These are phyloP conservation scores for Rhinichthys osculus DNA, from an alignment of 2,797 vertebrate genomes.

Conservation along the genomic window DNA sequence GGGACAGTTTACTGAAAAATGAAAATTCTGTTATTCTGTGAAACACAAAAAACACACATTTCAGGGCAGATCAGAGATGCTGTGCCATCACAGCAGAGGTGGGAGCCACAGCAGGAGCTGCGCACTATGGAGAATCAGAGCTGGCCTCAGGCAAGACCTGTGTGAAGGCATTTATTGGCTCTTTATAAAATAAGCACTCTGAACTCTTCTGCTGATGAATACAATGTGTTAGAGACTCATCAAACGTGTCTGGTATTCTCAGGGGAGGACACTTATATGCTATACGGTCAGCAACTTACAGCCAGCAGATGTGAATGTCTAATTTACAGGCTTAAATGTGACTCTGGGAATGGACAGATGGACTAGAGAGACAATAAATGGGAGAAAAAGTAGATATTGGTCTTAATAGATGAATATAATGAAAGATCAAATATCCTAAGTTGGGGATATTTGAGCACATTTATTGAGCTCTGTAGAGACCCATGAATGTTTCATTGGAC, in stretches of 20 bases:
- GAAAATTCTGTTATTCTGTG: too few species aligned
- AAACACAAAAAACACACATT: background rate
- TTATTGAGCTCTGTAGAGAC: constrained; percentile 15
- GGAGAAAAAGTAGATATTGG: background rate
- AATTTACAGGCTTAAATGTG: constrained; percentile 27
- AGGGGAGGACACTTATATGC: background rate
- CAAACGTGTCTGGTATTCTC: constrained; percentile 3
- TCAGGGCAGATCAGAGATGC: background rate
- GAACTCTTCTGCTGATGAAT: constrained; percentile 15
- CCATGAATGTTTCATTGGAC: constrained; percentile 8
- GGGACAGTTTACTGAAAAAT: too few species aligned
- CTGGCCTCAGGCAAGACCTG: constrained; percentile 38
- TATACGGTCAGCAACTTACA: constrained; percentile 18
- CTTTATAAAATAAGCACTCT: constrained; percentile 45
- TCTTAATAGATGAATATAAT: background rate
- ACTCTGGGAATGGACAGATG: constrained; percentile 7
- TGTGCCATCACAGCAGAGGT: constrained; percentile 20
- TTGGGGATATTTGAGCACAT: background rate
- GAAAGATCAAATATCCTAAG: background rate
- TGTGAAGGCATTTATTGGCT: constrained; percentile 44
- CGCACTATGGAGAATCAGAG: constrained; percentile 42
- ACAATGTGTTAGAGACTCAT: constrained; percentile 27
- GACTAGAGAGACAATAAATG: background rate
- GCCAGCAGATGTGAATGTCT: constrained; percentile 25
- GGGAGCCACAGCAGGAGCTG: constrained; percentile 19